Conservation (phyloP, 2,888 invertebrate species). For the Phalera bucephala region DNA sequence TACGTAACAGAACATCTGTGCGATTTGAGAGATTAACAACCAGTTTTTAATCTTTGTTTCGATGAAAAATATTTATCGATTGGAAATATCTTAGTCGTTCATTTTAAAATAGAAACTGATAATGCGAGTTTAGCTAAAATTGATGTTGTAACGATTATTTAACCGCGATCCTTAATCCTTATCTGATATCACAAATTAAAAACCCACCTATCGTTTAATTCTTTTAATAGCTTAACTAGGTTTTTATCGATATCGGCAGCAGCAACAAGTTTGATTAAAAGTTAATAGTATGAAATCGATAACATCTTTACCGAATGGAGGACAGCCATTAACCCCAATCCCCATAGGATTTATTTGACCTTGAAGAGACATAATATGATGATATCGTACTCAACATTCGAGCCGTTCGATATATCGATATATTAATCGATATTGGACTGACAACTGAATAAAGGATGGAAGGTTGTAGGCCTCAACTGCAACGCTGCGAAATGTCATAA, state of each 20-base stretch:
- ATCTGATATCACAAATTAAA: no score
- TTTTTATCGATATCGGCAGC: slow-evolving; percentile 21
- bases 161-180: no score
- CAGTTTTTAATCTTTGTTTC: slow-evolving; percentile 54
- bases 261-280: neutral
- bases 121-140: no score
- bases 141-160: no score
- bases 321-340: slow-evolving; percentile 68
- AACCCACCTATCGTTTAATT: no score
- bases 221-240: no score
- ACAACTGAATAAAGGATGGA: slow-evolving; percentile 32
- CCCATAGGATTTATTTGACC: slow-evolving; percentile 62
- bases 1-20: slow-evolving; percentile 58
- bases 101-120: no score
- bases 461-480: slow-evolving; percentile 26
- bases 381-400: slow-evolving; percentile 49
- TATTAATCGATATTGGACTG: slow-evolving; percentile 30
- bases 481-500: slow-evolving; percentile 27
- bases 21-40: slow-evolving; percentile 50
- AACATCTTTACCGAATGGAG: slow-evolving; percentile 39
- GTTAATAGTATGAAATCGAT: slow-evolving; percentile 34
- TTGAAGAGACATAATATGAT: slow-evolving; percentile 51
- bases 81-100: no score
- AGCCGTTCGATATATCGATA: slow-evolving; percentile 21
- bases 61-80: slow-evolving; percentile 40